Evolutionary conservation across 2,113 vertebrate genomes (phyloP).

Genomic region (Poeciliopsis prolifica): DNA sequence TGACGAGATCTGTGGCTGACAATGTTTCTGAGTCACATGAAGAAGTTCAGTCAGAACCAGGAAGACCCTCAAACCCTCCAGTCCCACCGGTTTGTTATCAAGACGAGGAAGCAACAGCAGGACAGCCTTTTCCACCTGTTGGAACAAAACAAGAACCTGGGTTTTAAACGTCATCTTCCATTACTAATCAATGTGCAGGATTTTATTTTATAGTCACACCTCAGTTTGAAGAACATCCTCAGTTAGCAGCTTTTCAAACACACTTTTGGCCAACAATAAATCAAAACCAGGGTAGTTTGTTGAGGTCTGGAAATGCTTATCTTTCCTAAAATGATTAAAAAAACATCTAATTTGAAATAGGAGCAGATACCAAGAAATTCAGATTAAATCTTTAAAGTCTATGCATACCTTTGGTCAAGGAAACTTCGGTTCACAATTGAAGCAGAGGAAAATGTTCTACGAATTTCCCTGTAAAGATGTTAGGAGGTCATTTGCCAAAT

Average conservation of each 20-base stretch:
- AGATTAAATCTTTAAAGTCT: neutral
- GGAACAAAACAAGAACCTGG: neutral
- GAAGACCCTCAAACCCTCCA: constrained; percentile 63
- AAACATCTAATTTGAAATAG: neutral
- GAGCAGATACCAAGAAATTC: neutral
- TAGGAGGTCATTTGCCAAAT: neutral
- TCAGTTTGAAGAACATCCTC: constrained; percentile 23
- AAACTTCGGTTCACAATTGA: constrained; percentile 68
- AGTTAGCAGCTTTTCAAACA: constrained; percentile 64
- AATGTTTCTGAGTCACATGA: constrained; percentile 16
- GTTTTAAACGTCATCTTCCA: neutral
- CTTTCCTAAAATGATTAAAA: constrained; percentile 29
- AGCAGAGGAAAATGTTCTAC: constrained; percentile 57
- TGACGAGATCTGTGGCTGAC: accelerated
- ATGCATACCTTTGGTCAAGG: constrained; percentile 62
- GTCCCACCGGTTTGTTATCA: constrained; percentile 7
- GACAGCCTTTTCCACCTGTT: constrained; percentile 46
- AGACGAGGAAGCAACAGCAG: constrained; percentile 31
- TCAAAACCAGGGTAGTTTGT: constrained; percentile 55
- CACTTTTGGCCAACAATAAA: constrained; percentile 23
- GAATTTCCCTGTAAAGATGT: constrained; percentile 64
- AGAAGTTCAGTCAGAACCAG: constrained; percentile 65
- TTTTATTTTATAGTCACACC: constrained; percentile 43
- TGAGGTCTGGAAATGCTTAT: constrained; percentile 68
- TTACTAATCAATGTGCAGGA: neutral